Percentiles rank a stretch among this genome's conserved stretches.
Conservation (phyloP, 2,113 vertebrate species). For the Megalops atlanticus region DNA sequence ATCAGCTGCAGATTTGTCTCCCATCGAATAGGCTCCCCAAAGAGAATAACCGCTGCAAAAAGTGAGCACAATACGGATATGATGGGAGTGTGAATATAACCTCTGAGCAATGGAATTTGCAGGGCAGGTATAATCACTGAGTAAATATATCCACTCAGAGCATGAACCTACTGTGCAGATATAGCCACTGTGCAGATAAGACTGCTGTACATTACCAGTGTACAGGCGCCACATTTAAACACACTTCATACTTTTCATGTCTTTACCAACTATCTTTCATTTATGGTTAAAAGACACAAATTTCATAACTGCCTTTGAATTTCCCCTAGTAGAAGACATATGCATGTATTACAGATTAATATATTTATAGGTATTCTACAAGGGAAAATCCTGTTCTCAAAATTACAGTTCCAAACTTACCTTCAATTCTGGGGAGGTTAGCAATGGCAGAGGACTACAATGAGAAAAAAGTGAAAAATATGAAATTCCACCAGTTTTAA, state of each 20-base stretch:
- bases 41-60: constrained; percentile 76
- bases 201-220: no score
- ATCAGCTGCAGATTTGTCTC: constrained; percentile 88
- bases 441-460: constrained; percentile 69
- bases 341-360: no score
- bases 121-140: not conserved
- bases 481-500: constrained; percentile 4
- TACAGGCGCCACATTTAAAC: not conserved
- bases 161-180: not conserved
- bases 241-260: not conserved
- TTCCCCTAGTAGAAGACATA: no score
- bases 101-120: not conserved
- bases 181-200: no score
- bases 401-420: constrained; percentile 64
- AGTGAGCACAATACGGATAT: constrained; percentile 2
- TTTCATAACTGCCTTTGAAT: not conserved
- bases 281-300: not conserved
- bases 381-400: not conserved
- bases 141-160: not conserved
- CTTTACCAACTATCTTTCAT: no score
- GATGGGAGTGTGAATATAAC: not conserved
- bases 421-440: constrained; percentile 79
- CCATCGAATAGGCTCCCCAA: constrained; percentile 88
- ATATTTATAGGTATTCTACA: not conserved
- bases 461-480: constrained; percentile 51